Base-by-base conservation (phyloP, 2,888 invertebrate genomes). In the Calameuta pallipes region DNA sequence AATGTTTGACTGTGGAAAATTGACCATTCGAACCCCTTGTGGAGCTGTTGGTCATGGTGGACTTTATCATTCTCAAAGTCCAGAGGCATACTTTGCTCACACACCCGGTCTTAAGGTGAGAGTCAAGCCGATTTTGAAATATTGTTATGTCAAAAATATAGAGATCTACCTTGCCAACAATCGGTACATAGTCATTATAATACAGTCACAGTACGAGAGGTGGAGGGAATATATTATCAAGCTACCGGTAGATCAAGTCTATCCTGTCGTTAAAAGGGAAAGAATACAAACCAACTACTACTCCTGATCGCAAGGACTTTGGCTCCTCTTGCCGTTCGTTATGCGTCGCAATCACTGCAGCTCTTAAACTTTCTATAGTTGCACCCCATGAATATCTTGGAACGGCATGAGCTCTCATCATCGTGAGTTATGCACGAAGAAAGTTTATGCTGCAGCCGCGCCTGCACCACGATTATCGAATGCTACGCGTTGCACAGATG, bases 31-130 rank as follows among this genome's bases (percentile, higher is more conserved):
- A 69, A 94, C 98, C 0, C 99, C 99, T 0, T 97, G 97, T 92
- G 96, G 98, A n/a, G 99, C 99, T 0, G 99, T 99, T 3, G 99
- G 99, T 0, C 99, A 99, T 92, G 99, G 99, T 0, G 99, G 95
- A 0, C 94, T 99, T 1, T 99, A 99, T 92, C 99, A 99, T 93
- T 99, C 99, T 6, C 99, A 99, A 93, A 97, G 97, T 90, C 98
- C 98, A 0, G 99, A 99, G 93, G 98, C 97, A 0, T 98, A 97
- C 93, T 99, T 99, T 92, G 96, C 98, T 0, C 99, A 99, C 89
- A 96, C 97, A 0, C 97, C 99, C 0, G 98, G 98, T 33, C 92
- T 98, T 0, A 97, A 97, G 94, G 97, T 96, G 56, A 56, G 23
- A 23, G 23, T 56, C 23, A 23, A 56, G 23, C 23, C 9, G 23